phyloP scores from a whole-genome alignment of 92 coral and sea anemone genomes.

The Parazoanthus swiftii region DNA sequence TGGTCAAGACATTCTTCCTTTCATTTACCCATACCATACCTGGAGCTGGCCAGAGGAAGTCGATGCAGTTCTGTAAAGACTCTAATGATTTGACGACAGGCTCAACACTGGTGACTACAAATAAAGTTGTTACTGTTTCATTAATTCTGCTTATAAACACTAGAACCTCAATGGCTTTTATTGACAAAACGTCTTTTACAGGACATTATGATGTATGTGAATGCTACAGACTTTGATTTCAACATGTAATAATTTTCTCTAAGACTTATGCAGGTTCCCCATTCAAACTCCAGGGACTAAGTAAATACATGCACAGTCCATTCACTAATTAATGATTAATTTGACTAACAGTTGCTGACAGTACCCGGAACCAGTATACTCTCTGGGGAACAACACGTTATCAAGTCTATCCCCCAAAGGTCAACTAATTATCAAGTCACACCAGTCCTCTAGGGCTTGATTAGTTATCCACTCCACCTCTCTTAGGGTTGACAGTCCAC shows the following conservation, averaged over 20 bases:
- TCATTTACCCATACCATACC: slow-evolving; percentile 48
- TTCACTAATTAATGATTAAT: no score
- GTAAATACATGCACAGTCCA: slow-evolving; percentile 56
- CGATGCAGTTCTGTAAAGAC: slow-evolving; percentile 82
- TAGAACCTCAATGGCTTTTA: not conserved
- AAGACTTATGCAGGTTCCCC: slow-evolving; percentile 45
- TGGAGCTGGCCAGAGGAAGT: slow-evolving; percentile 88
- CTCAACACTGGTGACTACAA: slow-evolving; percentile 78
- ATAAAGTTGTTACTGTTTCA: not conserved
- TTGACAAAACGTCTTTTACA: not conserved
- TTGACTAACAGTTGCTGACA: not conserved
- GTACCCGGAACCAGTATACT: slow-evolving; percentile 56
- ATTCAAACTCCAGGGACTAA: slow-evolving; percentile 86
- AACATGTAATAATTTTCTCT: no score
- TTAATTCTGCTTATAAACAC: not conserved
- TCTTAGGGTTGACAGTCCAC: slow-evolving; percentile 52
- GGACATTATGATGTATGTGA: no score
- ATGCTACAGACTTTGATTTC: no score
- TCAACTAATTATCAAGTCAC: slow-evolving; percentile 40
- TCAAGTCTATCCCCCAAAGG: no score
- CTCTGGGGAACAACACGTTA: slow-evolving; percentile 80
- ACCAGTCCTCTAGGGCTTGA: slow-evolving; percentile 76
- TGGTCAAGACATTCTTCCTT: no score
- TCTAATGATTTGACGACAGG: slow-evolving; percentile 81
- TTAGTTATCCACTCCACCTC: slow-evolving; percentile 36